Percentiles rank a stretch among this genome's conserved stretches.
Conservation (phyloP, 2,113 vertebrate genomes). For the Sterna hirundo region DNA sequence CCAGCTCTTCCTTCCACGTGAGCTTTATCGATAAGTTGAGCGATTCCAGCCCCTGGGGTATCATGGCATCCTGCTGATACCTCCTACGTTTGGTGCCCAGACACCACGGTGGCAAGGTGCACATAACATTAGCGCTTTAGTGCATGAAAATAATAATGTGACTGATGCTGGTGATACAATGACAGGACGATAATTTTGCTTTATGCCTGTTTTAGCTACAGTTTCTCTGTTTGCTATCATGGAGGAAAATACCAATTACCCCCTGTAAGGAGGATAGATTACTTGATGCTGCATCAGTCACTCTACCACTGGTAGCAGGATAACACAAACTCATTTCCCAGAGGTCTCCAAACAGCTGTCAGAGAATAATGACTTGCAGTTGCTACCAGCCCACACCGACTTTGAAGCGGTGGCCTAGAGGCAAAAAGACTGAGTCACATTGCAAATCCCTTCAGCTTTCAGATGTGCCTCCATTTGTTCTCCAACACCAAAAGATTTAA, state of each 20-base stretch:
- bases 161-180: neutral
- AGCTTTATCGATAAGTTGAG: neutral
- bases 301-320: neutral
- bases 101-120: neutral
- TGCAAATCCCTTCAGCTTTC: constrained; percentile 37
- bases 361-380: constrained; percentile 31
- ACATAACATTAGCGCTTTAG: neutral
- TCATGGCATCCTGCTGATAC: neutral
- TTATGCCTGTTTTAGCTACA: neutral
- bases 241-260: constrained; percentile 6
- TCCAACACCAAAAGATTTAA: neutral
- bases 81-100: neutral
- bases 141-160: neutral
- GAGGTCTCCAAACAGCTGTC: constrained; percentile 8
- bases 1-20: neutral
- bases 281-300: neutral
- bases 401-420: neutral
- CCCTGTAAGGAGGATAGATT: neutral
- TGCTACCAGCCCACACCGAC: neutral
- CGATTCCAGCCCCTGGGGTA: fast-evolving
- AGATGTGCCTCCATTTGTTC: neutral
- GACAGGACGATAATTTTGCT: neutral
- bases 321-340: constrained; percentile 38
- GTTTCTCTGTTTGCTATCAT: neutral
- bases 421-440: constrained; percentile 8